Percentiles rank a stretch among this genome's conserved stretches.
phyloP scores from a whole-genome alignment of 2,113 vertebrate genomes.

The Prunella himalayana region DNA sequence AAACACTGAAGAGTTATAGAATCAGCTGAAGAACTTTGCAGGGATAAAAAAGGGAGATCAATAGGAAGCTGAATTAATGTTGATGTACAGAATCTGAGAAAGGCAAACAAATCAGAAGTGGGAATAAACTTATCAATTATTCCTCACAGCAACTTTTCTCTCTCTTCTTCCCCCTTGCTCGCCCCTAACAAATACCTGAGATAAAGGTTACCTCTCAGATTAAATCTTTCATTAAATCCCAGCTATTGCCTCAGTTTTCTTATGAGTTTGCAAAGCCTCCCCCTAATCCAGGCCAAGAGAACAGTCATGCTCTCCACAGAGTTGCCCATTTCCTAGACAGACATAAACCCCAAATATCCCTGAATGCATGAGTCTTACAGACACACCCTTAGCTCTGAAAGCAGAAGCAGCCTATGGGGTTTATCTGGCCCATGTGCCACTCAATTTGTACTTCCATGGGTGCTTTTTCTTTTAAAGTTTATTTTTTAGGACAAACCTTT shows the following conservation, averaged over 20 bases:
- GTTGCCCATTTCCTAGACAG: not conserved
- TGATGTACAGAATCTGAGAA: not conserved
- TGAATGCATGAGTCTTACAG: accelerated
- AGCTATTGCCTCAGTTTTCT: constrained; percentile 4
- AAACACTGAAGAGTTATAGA: not conserved
- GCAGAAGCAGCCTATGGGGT: not conserved
- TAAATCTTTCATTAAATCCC: constrained; percentile 25
- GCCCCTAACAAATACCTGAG: not conserved
- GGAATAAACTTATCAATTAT: not conserved
- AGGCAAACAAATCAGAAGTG: not conserved
- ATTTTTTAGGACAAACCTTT: not conserved
- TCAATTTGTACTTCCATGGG: not conserved
- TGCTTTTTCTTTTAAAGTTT: not conserved
- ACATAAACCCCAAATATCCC: not conserved
- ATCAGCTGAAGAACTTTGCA: not conserved
- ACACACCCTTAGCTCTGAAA: not conserved
- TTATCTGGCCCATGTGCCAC: not conserved
- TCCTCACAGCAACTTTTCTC: not conserved
- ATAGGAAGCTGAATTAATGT: not conserved
- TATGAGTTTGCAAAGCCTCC: not conserved
- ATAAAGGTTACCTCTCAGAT: constrained; percentile 5
- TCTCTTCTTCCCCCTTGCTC: not conserved
- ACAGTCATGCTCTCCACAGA: not conserved
- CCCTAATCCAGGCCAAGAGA: not conserved
- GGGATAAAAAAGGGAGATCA: not conserved